Conservation (phyloP, 2,888 invertebrate genomes). For the Limnephilus auricula region DNA sequence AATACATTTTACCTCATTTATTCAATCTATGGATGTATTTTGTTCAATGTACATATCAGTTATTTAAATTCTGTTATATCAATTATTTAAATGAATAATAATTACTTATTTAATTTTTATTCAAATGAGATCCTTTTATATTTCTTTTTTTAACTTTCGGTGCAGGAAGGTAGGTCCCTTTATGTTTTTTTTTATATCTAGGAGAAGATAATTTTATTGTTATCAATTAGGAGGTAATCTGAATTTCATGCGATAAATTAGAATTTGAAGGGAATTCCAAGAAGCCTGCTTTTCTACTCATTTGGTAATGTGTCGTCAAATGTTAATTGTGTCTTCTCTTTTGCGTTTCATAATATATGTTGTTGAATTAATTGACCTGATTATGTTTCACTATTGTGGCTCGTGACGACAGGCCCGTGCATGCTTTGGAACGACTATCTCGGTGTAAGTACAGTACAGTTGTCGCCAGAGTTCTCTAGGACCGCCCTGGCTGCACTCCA, state of each 20-base stretch:
- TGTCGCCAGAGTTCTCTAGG: conserved; percentile 37
- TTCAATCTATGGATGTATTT: too few species aligned
- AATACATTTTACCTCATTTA: too few species aligned
- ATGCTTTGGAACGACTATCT: conserved; percentile 92
- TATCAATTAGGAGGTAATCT: background rate
- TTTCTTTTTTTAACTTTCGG: background rate
- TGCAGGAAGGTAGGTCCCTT: too few species aligned
- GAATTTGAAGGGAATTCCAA: background rate
- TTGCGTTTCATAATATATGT: conserved; percentile 33
- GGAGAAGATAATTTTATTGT: background rate
- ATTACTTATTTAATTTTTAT: background rate
- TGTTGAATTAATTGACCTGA: conserved; percentile 44
- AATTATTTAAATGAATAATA: background rate
- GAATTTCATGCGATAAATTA: background rate
- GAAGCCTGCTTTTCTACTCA: background rate
- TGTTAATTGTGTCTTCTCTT: background rate
- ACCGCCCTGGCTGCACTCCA: conserved; percentile 23
- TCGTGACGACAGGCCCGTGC: conserved; percentile 83
- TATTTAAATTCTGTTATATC: too few species aligned
- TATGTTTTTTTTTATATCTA: background rate
- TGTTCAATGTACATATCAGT: too few species aligned
- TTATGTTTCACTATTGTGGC: conserved; percentile 64
- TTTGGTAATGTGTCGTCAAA: conserved; percentile 11
- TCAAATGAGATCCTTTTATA: background rate
- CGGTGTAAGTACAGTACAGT: conserved; percentile 87